Evolutionary conservation across 1,140 invertebrate species (phyloP).

Genomic region (Stegodyphus mimosarum): DNA sequence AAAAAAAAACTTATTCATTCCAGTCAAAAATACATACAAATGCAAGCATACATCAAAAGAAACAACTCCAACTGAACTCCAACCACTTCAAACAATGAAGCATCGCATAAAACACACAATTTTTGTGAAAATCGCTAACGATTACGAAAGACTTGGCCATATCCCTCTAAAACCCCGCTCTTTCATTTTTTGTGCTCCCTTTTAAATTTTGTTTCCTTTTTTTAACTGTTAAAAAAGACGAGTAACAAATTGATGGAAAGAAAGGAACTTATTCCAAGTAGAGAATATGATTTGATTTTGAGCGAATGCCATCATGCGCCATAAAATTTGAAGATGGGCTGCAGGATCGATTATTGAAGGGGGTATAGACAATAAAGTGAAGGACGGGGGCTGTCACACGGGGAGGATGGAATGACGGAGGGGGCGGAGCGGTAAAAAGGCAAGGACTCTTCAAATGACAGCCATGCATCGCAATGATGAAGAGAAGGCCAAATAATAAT

Average conservation of each 20-base stretch:
- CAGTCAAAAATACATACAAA: not conserved
- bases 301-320: slow-evolving; percentile 49
- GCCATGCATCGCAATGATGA: no score
- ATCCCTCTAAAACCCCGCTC: not conserved
- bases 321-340: slow-evolving; percentile 52
- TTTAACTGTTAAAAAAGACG: slow-evolving; percentile 2
- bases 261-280: slow-evolving; percentile 24
- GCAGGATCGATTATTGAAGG: slow-evolving; percentile 48
- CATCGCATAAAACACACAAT: slow-evolving; percentile 39
- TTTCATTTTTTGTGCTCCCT: no score
- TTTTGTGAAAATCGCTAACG: slow-evolving; percentile 53
- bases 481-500: no score
- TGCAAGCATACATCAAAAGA: slow-evolving; percentile 40
- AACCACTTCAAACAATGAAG: slow-evolving; percentile 43
- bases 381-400: slow-evolving; percentile 1
- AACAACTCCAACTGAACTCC: slow-evolving; percentile 11
- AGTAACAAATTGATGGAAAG: not conserved
- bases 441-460: no score
- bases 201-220: not conserved
- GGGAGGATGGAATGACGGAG: no score
- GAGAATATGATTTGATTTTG: slow-evolving; percentile 59
- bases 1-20: no score
- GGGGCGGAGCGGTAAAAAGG: no score
- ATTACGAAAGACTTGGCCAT: slow-evolving; percentile 9
- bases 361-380: slow-evolving; percentile 35